Conservation (phyloP, 2,113 vertebrate species). For the Cololabis saira region DNA sequence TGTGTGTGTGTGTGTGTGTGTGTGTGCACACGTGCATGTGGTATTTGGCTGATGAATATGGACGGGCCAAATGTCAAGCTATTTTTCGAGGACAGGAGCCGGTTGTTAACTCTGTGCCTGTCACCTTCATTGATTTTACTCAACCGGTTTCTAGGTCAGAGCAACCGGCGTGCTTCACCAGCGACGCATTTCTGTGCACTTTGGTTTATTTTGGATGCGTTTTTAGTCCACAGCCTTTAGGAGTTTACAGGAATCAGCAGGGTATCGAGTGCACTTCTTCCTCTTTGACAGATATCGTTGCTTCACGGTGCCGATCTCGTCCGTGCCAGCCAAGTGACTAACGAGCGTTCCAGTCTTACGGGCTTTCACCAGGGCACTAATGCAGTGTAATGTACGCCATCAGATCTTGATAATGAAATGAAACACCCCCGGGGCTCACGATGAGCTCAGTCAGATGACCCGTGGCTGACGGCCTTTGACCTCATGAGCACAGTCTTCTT, state of each 20-base stretch:
- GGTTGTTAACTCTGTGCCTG: conserved; percentile 29
- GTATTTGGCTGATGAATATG: conserved; percentile 15
- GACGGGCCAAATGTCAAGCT: conserved; percentile 30
- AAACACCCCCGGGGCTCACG: conserved; percentile 16
- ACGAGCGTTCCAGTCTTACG: conserved; percentile 2
- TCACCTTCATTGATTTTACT: conserved; percentile 24
- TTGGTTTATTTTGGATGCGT: neutral
- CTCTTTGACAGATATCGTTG: conserved; percentile 28
- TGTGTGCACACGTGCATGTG: neutral
- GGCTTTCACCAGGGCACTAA: neutral
- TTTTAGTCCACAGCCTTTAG: neutral
- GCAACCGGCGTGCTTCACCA: neutral
- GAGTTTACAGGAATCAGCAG: too few species aligned
- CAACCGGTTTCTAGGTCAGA: conserved; percentile 13
- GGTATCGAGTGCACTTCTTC: too few species aligned
- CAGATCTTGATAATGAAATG: conserved; percentile 10
- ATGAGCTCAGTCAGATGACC: conserved; percentile 40
- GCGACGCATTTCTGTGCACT: conserved; percentile 13
- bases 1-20: neutral
- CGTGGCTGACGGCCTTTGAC: conserved; percentile 27
- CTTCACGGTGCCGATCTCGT: conserved; percentile 3
- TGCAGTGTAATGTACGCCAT: conserved; percentile 1
- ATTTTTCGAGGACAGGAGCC: conserved; percentile 27
- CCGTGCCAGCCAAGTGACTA: neutral
- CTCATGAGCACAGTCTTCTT: conserved; percentile 24